phyloP scores from a whole-genome alignment of 1,140 invertebrate species.

The Listronotus bonariensis region DNA sequence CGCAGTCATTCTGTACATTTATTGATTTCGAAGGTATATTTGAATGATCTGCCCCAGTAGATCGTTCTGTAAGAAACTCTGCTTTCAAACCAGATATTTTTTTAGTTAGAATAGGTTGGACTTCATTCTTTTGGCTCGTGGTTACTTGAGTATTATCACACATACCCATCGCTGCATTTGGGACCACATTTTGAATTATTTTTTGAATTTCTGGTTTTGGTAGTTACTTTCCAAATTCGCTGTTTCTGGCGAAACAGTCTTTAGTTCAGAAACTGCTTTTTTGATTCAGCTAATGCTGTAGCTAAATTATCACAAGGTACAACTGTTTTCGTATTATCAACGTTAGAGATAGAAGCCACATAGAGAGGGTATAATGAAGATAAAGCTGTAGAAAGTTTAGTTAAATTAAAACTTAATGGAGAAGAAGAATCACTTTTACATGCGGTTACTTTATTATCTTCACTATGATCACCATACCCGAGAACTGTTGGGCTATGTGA shows the following conservation, averaged over 20 bases:
- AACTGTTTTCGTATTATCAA: conserved; percentile 1
- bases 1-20: background rate
- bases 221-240: no score
- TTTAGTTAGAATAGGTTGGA: background rate
- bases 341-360: background rate
- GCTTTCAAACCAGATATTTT: conserved; percentile 3
- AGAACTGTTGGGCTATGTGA: background rate
- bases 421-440: conserved; percentile 16
- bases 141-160: no score
- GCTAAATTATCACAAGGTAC: no score
- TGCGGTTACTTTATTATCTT: conserved; percentile 29
- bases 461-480: conserved; percentile 19
- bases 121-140: no score
- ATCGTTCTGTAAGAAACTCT: background rate
- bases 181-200: background rate
- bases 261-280: no score
- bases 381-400: conserved; percentile 25
- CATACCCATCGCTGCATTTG: background rate
- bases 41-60: background rate
- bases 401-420: conserved; percentile 21
- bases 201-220: no score
- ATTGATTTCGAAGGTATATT: background rate
- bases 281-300: no score
- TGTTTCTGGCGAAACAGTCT: no score
- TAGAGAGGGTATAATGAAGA: conserved; percentile 17